phyloP scores from a whole-genome alignment of 2,888 invertebrate species.

The Coremacera marginata region DNA sequence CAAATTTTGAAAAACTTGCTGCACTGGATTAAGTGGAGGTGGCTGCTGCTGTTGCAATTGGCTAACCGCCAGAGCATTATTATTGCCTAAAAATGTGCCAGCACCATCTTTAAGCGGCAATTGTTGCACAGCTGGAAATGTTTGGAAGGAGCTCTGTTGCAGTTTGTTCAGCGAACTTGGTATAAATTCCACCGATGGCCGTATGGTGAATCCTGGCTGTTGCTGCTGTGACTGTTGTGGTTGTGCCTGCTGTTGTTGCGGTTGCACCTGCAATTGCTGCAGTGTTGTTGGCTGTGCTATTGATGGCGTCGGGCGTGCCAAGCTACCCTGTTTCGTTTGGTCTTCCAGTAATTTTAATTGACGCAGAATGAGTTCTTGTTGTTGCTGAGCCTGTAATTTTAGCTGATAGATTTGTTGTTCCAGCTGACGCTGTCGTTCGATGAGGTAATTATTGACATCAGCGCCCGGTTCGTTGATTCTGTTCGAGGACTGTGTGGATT shows the following conservation, averaged over 20 bases:
- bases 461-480: neutral
- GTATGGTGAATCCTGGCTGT: slow-evolving; percentile 61
- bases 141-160: slow-evolving; percentile 47
- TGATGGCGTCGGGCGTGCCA: slow-evolving; percentile 35
- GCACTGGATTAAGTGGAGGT: slow-evolving; percentile 57
- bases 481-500: slow-evolving; percentile 26
- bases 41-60: slow-evolving; percentile 48
- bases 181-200: slow-evolving; percentile 67
- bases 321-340: slow-evolving; percentile 63
- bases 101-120: slow-evolving; percentile 73
- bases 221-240: slow-evolving; percentile 46
- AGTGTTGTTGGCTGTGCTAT: slow-evolving; percentile 45
- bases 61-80: slow-evolving; percentile 30
- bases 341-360: slow-evolving; percentile 76
- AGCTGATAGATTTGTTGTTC: slow-evolving; percentile 79
- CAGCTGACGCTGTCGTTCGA: slow-evolving; percentile 75
- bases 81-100: slow-evolving; percentile 65
- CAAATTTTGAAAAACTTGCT: slow-evolving; percentile 62
- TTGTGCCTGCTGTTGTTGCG: slow-evolving; percentile 32
- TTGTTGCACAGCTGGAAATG: slow-evolving; percentile 71
- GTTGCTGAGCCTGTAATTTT: slow-evolving; percentile 77
- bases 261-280: slow-evolving; percentile 29
- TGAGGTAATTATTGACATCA: slow-evolving; percentile 59
- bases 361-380: slow-evolving; percentile 77
- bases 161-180: slow-evolving; percentile 12